These are phyloP conservation scores for Sandelia bainsii DNA, from an alignment of 2,797 vertebrate genomes.

Conservation along the genomic window DNA sequence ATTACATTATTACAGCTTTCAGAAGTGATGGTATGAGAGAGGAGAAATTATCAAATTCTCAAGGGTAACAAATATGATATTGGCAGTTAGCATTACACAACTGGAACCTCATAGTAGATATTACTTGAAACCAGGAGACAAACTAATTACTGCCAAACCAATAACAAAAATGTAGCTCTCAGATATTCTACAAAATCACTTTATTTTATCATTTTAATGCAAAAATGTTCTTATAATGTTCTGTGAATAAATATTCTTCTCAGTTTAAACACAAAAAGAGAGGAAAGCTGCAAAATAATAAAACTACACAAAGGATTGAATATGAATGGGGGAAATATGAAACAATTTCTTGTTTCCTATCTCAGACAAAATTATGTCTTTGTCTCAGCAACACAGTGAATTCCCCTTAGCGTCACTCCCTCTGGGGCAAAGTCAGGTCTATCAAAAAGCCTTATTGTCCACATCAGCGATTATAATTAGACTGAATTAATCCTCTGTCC, in stretches of 20 bases:
- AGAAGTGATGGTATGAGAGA: conserved; percentile 52
- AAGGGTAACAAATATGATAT: conserved; percentile 59
- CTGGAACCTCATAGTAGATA: conserved; percentile 32
- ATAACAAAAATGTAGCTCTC: conserved; percentile 24
- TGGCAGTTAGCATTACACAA: conserved; percentile 57
- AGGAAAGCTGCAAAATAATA: conserved; percentile 36
- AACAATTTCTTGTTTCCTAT: conserved; percentile 40
- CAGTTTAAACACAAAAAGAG: conserved; percentile 9
- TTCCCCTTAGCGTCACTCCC: conserved; percentile 61
- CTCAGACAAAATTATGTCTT: conserved; percentile 75
- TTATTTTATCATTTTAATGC: conserved; percentile 2
- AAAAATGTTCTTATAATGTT: not conserved
- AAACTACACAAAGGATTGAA: conserved; percentile 32
- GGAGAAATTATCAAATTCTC: conserved; percentile 49
- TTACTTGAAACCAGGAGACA: conserved; percentile 34
- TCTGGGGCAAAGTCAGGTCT: conserved; percentile 48
- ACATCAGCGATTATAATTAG: conserved; percentile 69
- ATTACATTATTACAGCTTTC: conserved; percentile 68
- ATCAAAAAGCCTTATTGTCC: conserved; percentile 74
- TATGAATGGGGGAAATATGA: conserved; percentile 49
- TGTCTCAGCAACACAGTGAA: conserved; percentile 72
- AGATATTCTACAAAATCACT: conserved; percentile 1
- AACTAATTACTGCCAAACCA: conserved; percentile 60
- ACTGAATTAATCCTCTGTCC: conserved; percentile 76
- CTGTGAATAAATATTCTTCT: conserved; percentile 18